These are phyloP conservation scores for Conus betulinus DNA, from an alignment of 1,140 invertebrate species.

Conservation along the genomic window DNA sequence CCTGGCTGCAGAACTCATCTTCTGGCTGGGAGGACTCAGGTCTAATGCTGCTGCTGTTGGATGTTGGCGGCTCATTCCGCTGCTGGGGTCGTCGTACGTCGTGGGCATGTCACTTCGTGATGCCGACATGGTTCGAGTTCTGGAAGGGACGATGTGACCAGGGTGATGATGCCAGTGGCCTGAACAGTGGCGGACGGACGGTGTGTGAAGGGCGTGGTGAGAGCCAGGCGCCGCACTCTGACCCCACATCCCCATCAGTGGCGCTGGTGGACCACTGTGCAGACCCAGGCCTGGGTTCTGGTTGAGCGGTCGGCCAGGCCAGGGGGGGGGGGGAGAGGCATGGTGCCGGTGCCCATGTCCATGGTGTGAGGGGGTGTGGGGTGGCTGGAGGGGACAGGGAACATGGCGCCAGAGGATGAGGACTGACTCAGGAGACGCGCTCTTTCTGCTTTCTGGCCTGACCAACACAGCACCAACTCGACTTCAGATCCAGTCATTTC, in stretches of 20 bases:
- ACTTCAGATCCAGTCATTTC: neutral
- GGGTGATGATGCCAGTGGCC: no score
- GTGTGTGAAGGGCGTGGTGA: neutral
- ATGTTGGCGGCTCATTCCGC: neutral
- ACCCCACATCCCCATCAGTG: neutral
- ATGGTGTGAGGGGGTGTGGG: neutral
- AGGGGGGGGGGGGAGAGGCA: neutral
- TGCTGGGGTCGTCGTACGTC: neutral
- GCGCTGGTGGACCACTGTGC: neutral
- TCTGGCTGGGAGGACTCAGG: neutral
- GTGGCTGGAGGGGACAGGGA: neutral
- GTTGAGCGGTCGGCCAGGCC: neutral
- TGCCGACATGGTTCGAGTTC: neutral
- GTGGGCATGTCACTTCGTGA: neutral
- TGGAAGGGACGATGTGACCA: neutral
- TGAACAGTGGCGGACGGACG: neutral
- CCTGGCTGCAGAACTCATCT: neutral
- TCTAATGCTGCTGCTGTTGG: neutral
- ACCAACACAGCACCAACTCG: neutral
- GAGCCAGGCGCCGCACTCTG: neutral
- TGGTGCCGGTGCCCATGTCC: neutral
- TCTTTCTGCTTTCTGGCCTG: slow-evolving; percentile 18
- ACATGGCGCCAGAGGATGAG: neutral
- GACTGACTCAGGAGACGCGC: neutral
- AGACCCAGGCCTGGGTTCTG: neutral